These are phyloP conservation scores for Pseudochirops cupreus DNA, from an alignment of 2,797 vertebrate species.

Conservation along the genomic window DNA sequence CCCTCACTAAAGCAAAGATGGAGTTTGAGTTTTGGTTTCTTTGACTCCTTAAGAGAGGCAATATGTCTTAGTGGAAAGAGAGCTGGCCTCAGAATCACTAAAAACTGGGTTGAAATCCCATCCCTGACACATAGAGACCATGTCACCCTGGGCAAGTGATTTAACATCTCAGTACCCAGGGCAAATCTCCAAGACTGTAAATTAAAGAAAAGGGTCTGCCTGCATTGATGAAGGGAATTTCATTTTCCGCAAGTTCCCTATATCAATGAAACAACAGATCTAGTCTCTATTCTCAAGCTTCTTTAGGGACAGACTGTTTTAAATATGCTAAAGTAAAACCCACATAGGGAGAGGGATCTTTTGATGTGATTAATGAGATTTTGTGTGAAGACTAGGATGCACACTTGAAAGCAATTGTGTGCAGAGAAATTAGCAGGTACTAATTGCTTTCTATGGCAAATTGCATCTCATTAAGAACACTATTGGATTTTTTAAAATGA, in stretches of 20 bases:
- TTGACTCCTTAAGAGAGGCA: slow-evolving; percentile 21
- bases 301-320: slow-evolving; percentile 33
- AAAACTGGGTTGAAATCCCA: neutral
- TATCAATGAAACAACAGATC: neutral
- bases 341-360: slow-evolving; percentile 58
- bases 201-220: neutral
- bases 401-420: slow-evolving; percentile 63
- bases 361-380: slow-evolving; percentile 68
- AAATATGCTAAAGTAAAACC: slow-evolving; percentile 58
- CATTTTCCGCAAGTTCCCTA: neutral
- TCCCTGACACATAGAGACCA: neutral
- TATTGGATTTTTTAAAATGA: slow-evolving; percentile 70
- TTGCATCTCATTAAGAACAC: slow-evolving; percentile 70
- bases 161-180: neutral
- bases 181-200: neutral
- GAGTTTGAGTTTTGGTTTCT: slow-evolving; percentile 31
- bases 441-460: slow-evolving; percentile 74
- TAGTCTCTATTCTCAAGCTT: slow-evolving; percentile 11
- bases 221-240: neutral
- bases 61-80: neutral
- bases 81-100: neutral
- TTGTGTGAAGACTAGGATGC: slow-evolving; percentile 54
- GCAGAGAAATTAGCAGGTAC: slow-evolving; percentile 69
- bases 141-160: neutral
- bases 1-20: neutral